Evolutionary conservation across 2,113 vertebrate species (phyloP).

Genomic region (Charadrius vociferus): DNA sequence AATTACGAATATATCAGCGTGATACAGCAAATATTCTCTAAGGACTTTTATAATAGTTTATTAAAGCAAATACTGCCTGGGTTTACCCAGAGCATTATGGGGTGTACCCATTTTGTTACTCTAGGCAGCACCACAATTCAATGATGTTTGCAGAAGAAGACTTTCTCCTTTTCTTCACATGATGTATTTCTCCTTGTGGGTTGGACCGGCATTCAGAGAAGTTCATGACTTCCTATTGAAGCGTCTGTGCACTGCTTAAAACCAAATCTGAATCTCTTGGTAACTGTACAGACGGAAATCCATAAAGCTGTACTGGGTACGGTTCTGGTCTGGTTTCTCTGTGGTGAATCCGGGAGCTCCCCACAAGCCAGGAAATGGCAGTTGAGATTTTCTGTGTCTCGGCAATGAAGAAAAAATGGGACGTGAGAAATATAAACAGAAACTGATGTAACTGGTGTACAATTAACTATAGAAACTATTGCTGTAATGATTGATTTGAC

Average conservation of each 20-base stretch:
- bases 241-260: neutral
- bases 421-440: neutral
- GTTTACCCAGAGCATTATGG: neutral
- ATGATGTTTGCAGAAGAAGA: neutral
- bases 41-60: neutral
- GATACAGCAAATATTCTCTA: neutral
- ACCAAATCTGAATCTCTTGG: rapidly evolving
- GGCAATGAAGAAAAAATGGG: neutral
- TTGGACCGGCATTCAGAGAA: neutral
- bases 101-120: neutral
- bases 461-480: rapidly evolving
- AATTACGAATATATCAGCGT: neutral
- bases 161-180: neutral
- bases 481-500: rapidly evolving
- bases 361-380: neutral
- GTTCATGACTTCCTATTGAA: neutral
- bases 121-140: neutral
- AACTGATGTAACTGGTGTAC: neutral
- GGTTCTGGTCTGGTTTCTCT: neutral
- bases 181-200: neutral
- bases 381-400: neutral
- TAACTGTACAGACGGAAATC: neutral
- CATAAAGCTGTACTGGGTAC: neutral
- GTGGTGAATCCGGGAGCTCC: neutral
- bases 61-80: neutral